A percentile compares a stretch with the other conserved stretches of the same genome.
Conservation (phyloP, 2,888 invertebrate species). For the Lissonota sp. region DNA sequence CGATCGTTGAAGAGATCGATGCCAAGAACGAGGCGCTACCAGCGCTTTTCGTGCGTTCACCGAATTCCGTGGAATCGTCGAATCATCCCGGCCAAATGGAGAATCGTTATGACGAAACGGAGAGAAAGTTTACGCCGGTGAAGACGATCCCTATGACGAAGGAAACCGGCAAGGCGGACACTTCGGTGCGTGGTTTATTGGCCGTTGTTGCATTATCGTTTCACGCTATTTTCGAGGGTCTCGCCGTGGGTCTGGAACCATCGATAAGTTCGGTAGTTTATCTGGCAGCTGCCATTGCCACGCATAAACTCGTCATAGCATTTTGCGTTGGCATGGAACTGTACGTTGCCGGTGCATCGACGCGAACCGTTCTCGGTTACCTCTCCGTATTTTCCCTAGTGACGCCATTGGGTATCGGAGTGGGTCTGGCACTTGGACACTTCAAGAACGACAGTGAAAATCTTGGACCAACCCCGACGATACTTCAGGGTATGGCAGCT, state of each 20-base stretch:
- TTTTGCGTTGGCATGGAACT: conserved; percentile 89
- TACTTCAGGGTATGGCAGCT: conserved; percentile 90
- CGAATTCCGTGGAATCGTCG: conserved; percentile 68
- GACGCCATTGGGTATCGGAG: conserved; percentile 88
- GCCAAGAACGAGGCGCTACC: conserved; percentile 69
- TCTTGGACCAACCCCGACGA: conserved; percentile 84
- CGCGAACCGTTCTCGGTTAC: conserved; percentile 86
- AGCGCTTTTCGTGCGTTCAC: conserved; percentile 76
- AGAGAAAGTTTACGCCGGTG: conserved; percentile 41
- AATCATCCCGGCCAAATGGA: conserved; percentile 49
- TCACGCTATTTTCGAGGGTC: conserved; percentile 89
- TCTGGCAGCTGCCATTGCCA: conserved; percentile 87
- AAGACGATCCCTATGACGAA: conserved; percentile 55
- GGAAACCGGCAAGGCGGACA: conserved; percentile 75
- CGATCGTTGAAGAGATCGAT: conserved; percentile 43
- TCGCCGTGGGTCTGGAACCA: conserved; percentile 88
- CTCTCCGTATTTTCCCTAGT: conserved; percentile 88
- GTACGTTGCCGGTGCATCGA: conserved; percentile 83
- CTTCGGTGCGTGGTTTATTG: conserved; percentile 85
- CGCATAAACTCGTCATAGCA: conserved; percentile 88
- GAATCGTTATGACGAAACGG: conserved; percentile 56
- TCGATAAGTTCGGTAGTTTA: conserved; percentile 85
- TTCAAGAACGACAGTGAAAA: conserved; percentile 82
- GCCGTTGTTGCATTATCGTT: conserved; percentile 88
- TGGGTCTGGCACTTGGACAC: conserved; percentile 86